phyloP scores from a whole-genome alignment of 2,113 vertebrate species.

The Otis tarda region DNA sequence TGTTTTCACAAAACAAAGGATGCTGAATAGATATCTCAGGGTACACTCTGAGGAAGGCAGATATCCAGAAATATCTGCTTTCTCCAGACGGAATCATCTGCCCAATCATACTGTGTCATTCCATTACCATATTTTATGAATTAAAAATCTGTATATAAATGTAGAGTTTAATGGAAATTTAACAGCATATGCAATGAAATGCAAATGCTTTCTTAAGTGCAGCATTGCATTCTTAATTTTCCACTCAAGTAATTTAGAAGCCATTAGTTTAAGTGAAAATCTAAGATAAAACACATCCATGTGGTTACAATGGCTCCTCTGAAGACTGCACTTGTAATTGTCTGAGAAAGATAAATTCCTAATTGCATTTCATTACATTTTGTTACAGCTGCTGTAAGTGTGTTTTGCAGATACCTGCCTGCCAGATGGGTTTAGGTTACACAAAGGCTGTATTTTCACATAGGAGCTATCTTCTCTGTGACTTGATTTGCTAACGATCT shows the following conservation, averaged over 20 bases:
- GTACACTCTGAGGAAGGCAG: not conserved
- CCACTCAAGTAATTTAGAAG: slow-evolving; percentile 71
- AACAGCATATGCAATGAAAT: slow-evolving; percentile 46
- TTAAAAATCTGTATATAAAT: slow-evolving; percentile 30
- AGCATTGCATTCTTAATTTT: slow-evolving; percentile 59
- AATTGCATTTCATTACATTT: slow-evolving; percentile 51
- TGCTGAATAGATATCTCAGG: not conserved
- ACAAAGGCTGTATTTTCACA: not conserved
- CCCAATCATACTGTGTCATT: not conserved
- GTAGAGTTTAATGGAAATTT: slow-evolving; percentile 57
- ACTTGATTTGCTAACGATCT: not conserved
- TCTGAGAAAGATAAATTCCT: slow-evolving; percentile 67
- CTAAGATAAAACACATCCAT: slow-evolving; percentile 51
- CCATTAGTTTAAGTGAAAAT: slow-evolving; percentile 67
- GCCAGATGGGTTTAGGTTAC: not conserved
- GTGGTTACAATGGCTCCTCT: slow-evolving; percentile 50
- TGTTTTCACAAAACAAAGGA: not conserved
- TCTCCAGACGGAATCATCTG: not conserved
- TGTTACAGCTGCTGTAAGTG: not conserved
- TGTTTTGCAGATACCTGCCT: slow-evolving; percentile 12
- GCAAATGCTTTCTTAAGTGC: slow-evolving; percentile 64
- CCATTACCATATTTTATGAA: slow-evolving; percentile 19
- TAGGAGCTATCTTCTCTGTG: not conserved
- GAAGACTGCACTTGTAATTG: slow-evolving; percentile 59
- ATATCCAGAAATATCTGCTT: not conserved